A percentile compares a stretch with the other conserved stretches of the same genome.
phyloP scores from a whole-genome alignment of 2,113 vertebrate genomes.

The Parotia lawesii region DNA sequence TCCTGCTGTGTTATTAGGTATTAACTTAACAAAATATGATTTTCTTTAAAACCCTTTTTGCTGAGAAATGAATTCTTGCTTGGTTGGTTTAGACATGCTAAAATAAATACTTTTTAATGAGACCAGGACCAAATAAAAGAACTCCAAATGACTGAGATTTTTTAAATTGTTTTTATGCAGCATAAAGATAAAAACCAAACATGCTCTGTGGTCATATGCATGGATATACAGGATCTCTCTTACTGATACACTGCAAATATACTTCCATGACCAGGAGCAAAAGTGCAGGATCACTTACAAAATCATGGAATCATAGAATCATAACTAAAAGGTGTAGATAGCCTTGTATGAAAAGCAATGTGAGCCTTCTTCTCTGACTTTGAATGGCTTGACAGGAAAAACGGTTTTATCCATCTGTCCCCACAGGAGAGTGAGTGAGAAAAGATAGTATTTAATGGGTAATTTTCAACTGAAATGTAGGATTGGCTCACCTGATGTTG shows the following conservation, averaged over 20 bases:
- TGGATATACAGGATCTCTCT: background rate
- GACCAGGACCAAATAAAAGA: background rate
- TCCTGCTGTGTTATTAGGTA: background rate
- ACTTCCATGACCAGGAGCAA: background rate
- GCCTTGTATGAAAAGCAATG: background rate
- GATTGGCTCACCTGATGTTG: background rate
- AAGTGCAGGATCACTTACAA: background rate
- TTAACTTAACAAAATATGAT: background rate
- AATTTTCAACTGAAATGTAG: background rate
- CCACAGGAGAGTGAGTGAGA: background rate
- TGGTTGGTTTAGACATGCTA: background rate
- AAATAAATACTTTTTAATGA: background rate
- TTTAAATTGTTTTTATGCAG: background rate
- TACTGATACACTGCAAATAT: background rate
- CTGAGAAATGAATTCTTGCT: background rate
- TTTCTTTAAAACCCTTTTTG: background rate
- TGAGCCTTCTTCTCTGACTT: background rate
- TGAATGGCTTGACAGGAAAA: background rate
- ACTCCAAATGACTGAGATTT: background rate
- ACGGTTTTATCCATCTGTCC: background rate
- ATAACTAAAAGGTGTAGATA: background rate
- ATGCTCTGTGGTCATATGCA: background rate
- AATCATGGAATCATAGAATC: background rate
- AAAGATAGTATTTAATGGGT: background rate
- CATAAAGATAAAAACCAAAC: background rate